Percentiles rank a stretch among this genome's conserved stretches.
Evolutionary conservation across 2,888 invertebrate genomes (phyloP).

Genomic region (Eupithecia dodoneata): DNA sequence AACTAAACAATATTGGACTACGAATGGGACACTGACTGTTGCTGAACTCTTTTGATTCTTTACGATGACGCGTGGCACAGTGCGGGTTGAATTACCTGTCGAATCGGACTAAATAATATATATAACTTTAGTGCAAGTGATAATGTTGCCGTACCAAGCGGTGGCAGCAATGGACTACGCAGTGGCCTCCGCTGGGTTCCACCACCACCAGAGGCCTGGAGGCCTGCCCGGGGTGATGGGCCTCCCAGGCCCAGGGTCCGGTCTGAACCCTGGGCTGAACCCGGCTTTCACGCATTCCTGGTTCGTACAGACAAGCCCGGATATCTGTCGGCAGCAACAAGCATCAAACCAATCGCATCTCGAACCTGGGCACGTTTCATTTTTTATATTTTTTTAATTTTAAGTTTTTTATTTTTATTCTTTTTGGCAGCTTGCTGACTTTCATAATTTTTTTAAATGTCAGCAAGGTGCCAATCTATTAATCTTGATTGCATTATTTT

Average conservation of each 20-base stretch:
- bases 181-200: conserved; percentile 82
- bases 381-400: conserved; percentile 80
- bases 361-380: conserved; percentile 96
- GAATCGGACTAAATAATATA: conserved; percentile 55
- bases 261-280: conserved; percentile 80
- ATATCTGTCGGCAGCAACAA: conserved; percentile 94
- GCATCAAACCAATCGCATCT: conserved; percentile 90
- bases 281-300: conserved; percentile 97
- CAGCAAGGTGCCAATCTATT: conserved; percentile 45
- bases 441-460: conserved; percentile 28
- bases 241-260: conserved; percentile 80
- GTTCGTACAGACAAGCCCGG: conserved; percentile 95
- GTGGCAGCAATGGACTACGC: conserved; percentile 95
- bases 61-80: conserved; percentile 57
- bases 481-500: conserved; percentile 37
- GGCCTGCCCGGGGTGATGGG: conserved; percentile 84
- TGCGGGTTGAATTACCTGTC: conserved; percentile 55
- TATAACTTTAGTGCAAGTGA: conserved; percentile 59
- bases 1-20: conserved; percentile 12
- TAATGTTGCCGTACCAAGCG: conserved; percentile 94
- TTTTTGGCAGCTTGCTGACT: conserved; percentile 51
- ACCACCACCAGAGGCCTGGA: conserved; percentile 80
- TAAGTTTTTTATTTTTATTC: conserved; percentile 55
- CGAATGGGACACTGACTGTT: conserved; percentile 26
- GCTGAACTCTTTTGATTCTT: conserved; percentile 57